Conservation (phyloP, 2,113 vertebrate genomes). For the Hemibagrus wyckioides region DNA sequence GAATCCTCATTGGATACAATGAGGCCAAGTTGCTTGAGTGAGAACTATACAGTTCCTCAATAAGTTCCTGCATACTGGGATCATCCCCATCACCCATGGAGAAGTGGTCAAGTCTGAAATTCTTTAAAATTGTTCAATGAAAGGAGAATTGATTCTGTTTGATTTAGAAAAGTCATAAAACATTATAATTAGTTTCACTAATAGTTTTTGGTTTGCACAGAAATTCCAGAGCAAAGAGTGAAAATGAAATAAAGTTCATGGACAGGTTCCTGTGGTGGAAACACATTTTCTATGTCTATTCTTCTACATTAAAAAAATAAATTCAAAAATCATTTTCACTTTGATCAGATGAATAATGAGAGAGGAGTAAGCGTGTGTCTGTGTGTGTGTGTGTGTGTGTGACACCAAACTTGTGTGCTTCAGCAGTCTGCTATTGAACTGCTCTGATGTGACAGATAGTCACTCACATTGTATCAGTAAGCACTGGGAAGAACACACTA, state of each 20-base stretch:
- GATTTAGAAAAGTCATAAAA: background rate
- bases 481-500: background rate
- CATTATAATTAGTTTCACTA: background rate
- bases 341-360: background rate
- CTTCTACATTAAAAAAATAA: background rate
- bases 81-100: background rate
- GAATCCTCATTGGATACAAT: background rate
- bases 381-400: constrained; percentile 28
- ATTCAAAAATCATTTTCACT: too few species aligned
- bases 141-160: background rate
- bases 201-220: background rate
- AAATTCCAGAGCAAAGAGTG: background rate
- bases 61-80: background rate
- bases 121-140: background rate
- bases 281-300: background rate
- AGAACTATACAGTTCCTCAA: background rate
- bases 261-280: background rate
- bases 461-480: constrained; percentile 14
- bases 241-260: background rate
- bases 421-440: background rate
- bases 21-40: background rate
- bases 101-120: background rate
- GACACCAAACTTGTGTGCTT: background rate
- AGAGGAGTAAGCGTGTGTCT: constrained; percentile 32
- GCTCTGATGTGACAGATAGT: constrained; percentile 26